These are phyloP conservation scores for Oreohelix idahoensis DNA, from an alignment of 1,140 invertebrate genomes.

Conservation along the genomic window DNA sequence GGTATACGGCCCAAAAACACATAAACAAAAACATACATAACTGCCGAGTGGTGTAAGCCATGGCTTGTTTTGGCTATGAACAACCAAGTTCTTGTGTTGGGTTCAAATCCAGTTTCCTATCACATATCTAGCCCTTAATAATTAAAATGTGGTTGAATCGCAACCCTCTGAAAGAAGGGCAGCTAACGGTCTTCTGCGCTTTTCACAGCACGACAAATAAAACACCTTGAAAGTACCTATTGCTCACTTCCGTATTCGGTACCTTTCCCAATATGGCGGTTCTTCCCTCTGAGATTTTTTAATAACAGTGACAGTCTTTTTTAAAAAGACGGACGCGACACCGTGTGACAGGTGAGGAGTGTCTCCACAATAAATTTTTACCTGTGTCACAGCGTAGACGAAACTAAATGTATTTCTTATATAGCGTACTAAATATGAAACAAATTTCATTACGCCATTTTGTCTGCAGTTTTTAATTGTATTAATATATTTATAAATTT, in stretches of 20 bases:
- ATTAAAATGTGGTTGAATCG: neutral
- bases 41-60: neutral
- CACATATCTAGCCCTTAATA: neutral
- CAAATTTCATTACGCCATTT: no score
- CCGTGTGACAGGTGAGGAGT: no score
- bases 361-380: no score
- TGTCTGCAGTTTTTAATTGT: no score
- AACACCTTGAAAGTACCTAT: neutral
- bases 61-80: neutral
- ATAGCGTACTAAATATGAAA: no score
- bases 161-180: no score
- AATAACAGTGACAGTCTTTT: no score
- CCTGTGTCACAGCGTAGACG: no score
- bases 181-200: neutral
- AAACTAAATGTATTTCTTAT: no score
- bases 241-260: conserved; percentile 21
- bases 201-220: neutral
- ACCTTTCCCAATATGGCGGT: neutral
- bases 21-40: conserved; percentile 36
- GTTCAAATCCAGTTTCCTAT: neutral
- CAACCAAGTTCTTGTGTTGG: neutral
- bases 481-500: no score
- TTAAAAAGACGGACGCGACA: no score
- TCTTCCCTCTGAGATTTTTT: neutral
- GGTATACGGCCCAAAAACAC: conserved; percentile 30